Evolutionary conservation across 1,140 invertebrate genomes (phyloP).

Genomic region (Hypothenemus hampei): DNA sequence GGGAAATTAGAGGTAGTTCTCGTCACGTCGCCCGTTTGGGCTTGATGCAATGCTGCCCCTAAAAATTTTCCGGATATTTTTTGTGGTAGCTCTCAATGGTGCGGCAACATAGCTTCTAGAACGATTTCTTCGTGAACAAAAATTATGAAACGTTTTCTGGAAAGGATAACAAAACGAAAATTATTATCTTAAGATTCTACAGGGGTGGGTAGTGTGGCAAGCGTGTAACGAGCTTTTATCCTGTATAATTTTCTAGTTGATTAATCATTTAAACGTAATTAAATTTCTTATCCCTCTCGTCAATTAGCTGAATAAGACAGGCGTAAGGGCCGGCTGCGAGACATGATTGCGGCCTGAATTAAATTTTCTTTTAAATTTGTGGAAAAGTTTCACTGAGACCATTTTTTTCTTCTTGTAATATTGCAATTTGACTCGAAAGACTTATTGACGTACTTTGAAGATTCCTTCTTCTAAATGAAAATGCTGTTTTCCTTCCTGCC

Average conservation of each 20-base stretch:
- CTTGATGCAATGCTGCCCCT: constrained; percentile 19
- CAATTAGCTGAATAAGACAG: too few species aligned
- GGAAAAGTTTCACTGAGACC: not conserved
- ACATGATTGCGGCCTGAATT: too few species aligned
- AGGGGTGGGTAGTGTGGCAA: too few species aligned
- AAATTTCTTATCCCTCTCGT: not conserved
- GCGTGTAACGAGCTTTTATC: too few species aligned
- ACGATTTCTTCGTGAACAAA: constrained; percentile 27
- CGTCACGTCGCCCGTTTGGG: constrained; percentile 24
- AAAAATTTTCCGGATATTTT: constrained; percentile 25
- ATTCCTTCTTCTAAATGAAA: too few species aligned
- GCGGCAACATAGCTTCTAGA: constrained; percentile 12
- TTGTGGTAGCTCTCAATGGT: constrained; percentile 10
- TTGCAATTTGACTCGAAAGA: too few species aligned
- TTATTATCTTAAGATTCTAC: not conserved
- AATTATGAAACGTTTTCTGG: constrained; percentile 37
- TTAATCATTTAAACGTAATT: not conserved
- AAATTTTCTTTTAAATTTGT: not conserved
- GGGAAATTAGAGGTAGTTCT: constrained; percentile 18
- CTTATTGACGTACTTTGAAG: too few species aligned
- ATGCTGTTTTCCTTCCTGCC: too few species aligned
- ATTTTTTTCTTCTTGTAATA: too few species aligned
- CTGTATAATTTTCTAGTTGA: not conserved
- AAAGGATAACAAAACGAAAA: too few species aligned
- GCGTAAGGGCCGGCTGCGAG: too few species aligned